Conservation (phyloP, 2,797 vertebrate species). For the Phrynocephalus vlangalii region DNA sequence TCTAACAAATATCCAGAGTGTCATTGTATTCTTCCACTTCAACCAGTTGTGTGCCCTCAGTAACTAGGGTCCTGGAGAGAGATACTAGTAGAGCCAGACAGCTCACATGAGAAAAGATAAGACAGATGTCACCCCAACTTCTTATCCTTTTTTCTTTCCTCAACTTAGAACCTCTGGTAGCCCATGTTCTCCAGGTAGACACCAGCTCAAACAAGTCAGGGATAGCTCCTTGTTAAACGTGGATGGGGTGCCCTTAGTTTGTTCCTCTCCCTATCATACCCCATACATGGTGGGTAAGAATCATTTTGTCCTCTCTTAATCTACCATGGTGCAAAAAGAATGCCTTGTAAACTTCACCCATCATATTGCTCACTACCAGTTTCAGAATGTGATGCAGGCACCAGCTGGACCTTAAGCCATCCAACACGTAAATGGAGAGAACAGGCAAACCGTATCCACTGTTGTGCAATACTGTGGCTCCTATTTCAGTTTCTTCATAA, state of each 20-base stretch:
- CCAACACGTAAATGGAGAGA: too few species aligned
- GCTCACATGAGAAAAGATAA: not conserved
- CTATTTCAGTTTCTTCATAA: too few species aligned
- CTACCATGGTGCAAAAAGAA: too few species aligned
- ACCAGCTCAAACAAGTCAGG: not conserved
- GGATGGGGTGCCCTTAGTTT: not conserved
- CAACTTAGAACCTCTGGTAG: not conserved
- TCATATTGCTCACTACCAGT: too few species aligned
- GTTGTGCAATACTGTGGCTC: too few species aligned
- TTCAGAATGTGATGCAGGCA: too few species aligned
- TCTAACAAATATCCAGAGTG: not conserved
- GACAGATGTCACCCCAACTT: not conserved
- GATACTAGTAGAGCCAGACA: not conserved
- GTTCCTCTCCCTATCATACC: too few species aligned
- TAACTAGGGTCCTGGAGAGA: not conserved
- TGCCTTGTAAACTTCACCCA: too few species aligned
- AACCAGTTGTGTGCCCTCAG: not conserved
- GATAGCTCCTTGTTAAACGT: not conserved
- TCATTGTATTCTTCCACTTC: not conserved
- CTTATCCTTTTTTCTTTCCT: not conserved
- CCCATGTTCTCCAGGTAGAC: not conserved
- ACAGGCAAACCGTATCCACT: too few species aligned
- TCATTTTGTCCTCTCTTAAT: too few species aligned
- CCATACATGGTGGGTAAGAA: too few species aligned
- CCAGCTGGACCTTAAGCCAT: too few species aligned